phyloP scores from a whole-genome alignment of 2,113 vertebrate genomes.

The Circaetus cinerascens region DNA sequence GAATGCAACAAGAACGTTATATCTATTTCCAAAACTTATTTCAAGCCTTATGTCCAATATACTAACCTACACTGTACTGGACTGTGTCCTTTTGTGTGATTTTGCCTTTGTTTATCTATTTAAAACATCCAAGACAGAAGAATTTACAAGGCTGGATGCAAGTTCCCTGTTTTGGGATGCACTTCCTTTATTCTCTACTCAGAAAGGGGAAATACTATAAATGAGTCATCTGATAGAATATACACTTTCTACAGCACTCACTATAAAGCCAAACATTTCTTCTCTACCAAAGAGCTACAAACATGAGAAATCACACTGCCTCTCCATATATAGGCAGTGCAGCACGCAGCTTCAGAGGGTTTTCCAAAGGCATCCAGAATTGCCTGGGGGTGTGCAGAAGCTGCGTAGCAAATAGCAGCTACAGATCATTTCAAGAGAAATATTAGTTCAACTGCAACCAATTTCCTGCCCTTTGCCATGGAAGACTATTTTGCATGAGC shows the following conservation, averaged over 20 bases:
- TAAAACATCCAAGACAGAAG: not conserved
- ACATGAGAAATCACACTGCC: not conserved
- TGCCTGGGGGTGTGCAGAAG: not conserved
- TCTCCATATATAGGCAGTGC: not conserved
- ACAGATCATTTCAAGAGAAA: constrained; percentile 7
- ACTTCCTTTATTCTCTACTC: not conserved
- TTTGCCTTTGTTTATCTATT: not conserved
- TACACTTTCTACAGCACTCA: not conserved
- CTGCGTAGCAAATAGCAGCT: not conserved
- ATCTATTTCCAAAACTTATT: not conserved
- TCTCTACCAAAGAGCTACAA: not conserved
- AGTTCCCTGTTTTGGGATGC: not conserved
- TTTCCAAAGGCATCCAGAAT: not conserved
- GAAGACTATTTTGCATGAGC: not conserved
- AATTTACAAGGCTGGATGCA: not conserved
- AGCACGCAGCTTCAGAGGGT: not conserved
- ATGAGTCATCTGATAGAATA: not conserved
- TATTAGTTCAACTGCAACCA: constrained; percentile 46
- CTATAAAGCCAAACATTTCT: not conserved
- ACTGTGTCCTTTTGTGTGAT: not conserved
- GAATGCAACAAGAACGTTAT: not conserved
- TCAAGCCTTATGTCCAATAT: not conserved
- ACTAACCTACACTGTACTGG: not conserved
- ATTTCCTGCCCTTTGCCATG: constrained; percentile 47
- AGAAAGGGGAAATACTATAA: not conserved